Evolutionary conservation across 2,888 invertebrate genomes (phyloP).

Genomic region (Pterobdella sp.): DNA sequence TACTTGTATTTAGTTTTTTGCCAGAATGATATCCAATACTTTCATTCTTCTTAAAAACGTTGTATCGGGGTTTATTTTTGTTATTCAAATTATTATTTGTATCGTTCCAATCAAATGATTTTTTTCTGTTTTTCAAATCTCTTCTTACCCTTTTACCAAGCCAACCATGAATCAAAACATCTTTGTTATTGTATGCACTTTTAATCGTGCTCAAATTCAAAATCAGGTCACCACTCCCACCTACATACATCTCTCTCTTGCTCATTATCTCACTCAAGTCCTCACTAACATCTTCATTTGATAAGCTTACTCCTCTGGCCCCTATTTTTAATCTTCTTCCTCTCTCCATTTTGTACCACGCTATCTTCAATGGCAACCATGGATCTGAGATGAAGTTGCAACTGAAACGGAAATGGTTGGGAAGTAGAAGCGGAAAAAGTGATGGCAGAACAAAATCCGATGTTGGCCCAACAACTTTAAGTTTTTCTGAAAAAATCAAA

Average conservation of each 20-base stretch:
- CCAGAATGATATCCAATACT: too few relatives aligned
- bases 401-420: background rate
- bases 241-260: background rate
- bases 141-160: background rate
- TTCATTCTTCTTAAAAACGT: background rate
- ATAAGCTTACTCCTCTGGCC: background rate
- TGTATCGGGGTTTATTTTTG: background rate
- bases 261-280: background rate
- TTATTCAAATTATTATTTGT: background rate
- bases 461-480: background rate
- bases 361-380: background rate
- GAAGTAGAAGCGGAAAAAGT: background rate
- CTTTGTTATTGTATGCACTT: background rate
- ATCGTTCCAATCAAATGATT: background rate
- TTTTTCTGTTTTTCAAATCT: background rate
- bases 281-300: background rate
- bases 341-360: conserved; percentile 16
- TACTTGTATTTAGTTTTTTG: background rate
- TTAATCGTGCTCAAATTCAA: background rate
- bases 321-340: background rate
- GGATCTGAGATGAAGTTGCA: background rate
- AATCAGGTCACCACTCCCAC: background rate
- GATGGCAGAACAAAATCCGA: background rate
- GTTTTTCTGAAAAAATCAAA: background rate
- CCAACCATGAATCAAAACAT: background rate